Evolutionary conservation across 35 echinoderm and acorn worm species (phyloP).

Genomic region (Anneissia japonica): DNA sequence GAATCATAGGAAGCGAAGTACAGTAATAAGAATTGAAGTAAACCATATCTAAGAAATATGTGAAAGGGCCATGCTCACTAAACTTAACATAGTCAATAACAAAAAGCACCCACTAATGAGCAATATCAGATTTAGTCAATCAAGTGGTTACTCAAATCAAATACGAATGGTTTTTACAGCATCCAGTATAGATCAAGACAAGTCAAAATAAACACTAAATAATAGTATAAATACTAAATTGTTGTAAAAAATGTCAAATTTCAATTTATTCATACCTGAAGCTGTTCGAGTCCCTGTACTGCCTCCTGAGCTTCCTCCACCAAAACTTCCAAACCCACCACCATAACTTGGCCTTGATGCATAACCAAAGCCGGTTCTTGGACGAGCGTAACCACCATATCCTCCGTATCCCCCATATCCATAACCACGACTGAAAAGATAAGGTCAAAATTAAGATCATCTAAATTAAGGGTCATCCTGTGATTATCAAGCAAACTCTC

Average conservation of each 20-base stretch:
- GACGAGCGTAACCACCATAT: not conserved
- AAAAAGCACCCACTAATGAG: too few relatives aligned
- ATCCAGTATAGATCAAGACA: not conserved
- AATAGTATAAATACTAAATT: not conserved
- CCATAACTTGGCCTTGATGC: not conserved
- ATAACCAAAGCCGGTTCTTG: constrained; percentile 20
- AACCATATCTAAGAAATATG: too few relatives aligned
- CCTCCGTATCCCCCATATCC: constrained; percentile 33
- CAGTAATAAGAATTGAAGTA: too few relatives aligned
- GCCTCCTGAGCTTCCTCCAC: constrained; percentile 15
- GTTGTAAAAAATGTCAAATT: not conserved
- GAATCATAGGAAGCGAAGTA: too few relatives aligned
- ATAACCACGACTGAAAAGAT: constrained; percentile 15
- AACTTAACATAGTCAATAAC: too few relatives aligned
- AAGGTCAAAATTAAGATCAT: not conserved
- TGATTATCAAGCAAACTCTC: too few relatives aligned
- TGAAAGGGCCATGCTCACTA: too few relatives aligned
- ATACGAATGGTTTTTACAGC: too few relatives aligned
- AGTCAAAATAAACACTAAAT: not conserved
- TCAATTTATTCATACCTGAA: constrained; percentile 6
- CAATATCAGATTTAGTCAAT: too few relatives aligned
- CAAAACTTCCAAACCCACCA: constrained; percentile 9
- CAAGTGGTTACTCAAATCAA: too few relatives aligned
- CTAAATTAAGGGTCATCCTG: too few relatives aligned
- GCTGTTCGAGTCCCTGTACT: constrained; percentile 51